A percentile compares a stretch with the other conserved stretches of the same genome.
Conservation (phyloP, 2,888 invertebrate species). For the Mythimna loreyi region DNA sequence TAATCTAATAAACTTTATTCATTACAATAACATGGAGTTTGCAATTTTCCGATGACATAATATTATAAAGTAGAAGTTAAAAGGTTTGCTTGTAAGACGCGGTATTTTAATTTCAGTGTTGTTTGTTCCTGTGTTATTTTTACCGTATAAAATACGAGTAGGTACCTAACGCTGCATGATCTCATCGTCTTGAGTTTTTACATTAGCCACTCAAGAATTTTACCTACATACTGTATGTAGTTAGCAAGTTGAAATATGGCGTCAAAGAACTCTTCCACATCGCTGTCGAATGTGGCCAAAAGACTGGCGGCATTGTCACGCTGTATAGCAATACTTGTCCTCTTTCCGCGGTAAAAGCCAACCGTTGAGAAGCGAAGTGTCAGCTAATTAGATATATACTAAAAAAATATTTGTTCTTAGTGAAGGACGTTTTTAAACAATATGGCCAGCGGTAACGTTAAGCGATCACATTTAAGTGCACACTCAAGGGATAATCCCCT, state of each 20-base stretch:
- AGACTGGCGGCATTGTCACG: background rate
- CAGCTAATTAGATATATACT: background rate
- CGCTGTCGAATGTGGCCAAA: no score
- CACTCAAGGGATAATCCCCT: slow-evolving; percentile 64
- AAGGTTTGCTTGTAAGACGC: slow-evolving; percentile 6
- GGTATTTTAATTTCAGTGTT: slow-evolving; percentile 11
- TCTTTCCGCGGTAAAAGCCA: no score
- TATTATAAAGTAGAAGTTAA: background rate
- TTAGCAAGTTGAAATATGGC: background rate
- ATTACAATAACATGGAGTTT: no score
- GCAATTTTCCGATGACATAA: no score
- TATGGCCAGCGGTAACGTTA: slow-evolving; percentile 42
- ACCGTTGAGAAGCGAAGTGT: no score
- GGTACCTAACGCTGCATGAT: slow-evolving; percentile 37
- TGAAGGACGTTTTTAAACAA: slow-evolving; percentile 50
- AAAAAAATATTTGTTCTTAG: slow-evolving; percentile 34
- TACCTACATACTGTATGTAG: background rate
- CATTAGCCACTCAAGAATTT: background rate
- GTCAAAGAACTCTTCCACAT: no score
- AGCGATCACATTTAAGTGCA: slow-evolving; percentile 61
- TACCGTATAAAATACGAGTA: slow-evolving; percentile 16
- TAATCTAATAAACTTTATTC: no score
- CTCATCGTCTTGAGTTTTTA: slow-evolving; percentile 51
- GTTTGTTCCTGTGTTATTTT: slow-evolving; percentile 27
- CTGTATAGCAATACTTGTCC: no score